Base-by-base conservation (phyloP, 1,140 invertebrate genomes). In the Sinonovacula constricta region DNA sequence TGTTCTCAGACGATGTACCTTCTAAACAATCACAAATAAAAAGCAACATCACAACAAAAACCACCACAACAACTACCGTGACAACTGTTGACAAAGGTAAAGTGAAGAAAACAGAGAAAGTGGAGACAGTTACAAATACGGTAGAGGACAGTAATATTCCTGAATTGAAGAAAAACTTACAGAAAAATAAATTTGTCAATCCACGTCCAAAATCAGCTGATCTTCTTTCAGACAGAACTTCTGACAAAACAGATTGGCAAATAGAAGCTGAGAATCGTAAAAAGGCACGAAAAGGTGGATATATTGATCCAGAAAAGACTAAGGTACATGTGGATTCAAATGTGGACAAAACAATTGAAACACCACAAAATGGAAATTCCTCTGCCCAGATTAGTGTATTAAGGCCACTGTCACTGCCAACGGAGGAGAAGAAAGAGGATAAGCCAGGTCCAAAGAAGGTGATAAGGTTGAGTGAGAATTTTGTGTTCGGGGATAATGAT, bases 191-290 rank as follows among this genome's bases (percentile, higher is more conserved):
- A 60, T 30, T 45, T 34, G 62, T 59, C 3, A 65, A 34, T 26
- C 39, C 30, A 18, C 34, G 66, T 33, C 75, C 75, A 28, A 78
- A 78, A 49, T 62, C 75, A 30, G 66, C 56, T 15, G 57, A 78
- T 63, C 36, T 78, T 34, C 39, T 78, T 7, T 28, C 15, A 59
- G 57, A 63, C 33, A 70, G 70, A 45, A 59, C 54, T 18, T 24
- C 69, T 51, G 12, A 34, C 10, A 59, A 39, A 14, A 49, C 66
- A 36, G 18, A 45, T 12, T 78, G 75, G 75, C 65, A 78, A n/a
- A 78, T 59, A 33, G 75, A 78, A 33, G 75, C 75, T 14, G 75
- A 78, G 15, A 78, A 78, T 51, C 30, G 75, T 24, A 78, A 69
- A 69, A 45, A 63, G 39, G 65, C 66, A 26, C 67, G 75, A 33